Conservation (phyloP, 2,113 vertebrate species). For the Lophochroa leadbeateri region DNA sequence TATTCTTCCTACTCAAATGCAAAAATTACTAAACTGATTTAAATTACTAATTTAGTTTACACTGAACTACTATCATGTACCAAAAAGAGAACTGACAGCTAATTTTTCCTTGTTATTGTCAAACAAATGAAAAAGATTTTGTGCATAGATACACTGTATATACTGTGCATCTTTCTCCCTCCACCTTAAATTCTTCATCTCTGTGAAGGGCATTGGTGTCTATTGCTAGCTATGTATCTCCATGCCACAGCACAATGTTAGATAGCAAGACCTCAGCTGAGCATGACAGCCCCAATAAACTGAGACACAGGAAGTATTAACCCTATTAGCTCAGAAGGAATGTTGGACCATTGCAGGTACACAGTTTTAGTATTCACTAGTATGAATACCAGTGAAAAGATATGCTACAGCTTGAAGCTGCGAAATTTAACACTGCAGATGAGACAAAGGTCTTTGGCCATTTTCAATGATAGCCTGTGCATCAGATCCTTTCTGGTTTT, state of each 20-base stretch:
- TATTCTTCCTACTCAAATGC: slow-evolving; percentile 16
- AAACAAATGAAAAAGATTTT: not conserved
- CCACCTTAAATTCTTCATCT: not conserved
- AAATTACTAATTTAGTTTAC: slow-evolving; percentile 27
- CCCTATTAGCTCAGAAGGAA: not conserved
- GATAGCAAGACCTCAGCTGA: not conserved
- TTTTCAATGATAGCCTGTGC: not conserved
- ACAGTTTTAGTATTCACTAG: not conserved
- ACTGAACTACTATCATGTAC: slow-evolving; percentile 1
- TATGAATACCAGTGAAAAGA: not conserved
- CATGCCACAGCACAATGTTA: not conserved
- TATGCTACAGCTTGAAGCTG: accelerated
- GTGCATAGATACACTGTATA: not conserved
- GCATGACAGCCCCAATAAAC: not conserved
- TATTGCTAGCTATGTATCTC: not conserved
- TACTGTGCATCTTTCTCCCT: not conserved
- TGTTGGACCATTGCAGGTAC: not conserved
- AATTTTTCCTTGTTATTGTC: not conserved
- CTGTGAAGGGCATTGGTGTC: not conserved
- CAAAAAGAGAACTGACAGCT: not conserved
- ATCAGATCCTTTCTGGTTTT: not conserved
- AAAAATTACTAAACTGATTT: slow-evolving; percentile 35
- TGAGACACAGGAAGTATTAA: not conserved
- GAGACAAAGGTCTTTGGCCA: not conserved
- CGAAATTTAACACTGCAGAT: not conserved